Evolutionary conservation across 2,113 vertebrate genomes (phyloP).

Genomic region (Capreolus pygargus): DNA sequence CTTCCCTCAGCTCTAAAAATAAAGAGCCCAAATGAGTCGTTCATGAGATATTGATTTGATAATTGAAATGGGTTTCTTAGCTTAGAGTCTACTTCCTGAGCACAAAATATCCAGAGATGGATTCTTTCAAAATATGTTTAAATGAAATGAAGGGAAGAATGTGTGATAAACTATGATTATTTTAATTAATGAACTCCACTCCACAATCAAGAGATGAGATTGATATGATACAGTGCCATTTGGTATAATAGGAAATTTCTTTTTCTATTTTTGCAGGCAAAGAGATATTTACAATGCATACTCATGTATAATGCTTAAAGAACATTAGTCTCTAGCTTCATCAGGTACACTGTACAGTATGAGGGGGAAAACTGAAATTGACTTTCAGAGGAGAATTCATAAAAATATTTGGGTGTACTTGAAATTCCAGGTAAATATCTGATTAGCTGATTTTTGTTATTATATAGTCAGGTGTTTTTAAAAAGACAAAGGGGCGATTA

Average conservation of each 20-base stretch:
- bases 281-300: background rate
- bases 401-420: background rate
- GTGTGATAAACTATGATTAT: background rate
- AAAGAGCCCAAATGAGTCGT: background rate
- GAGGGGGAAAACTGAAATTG: background rate
- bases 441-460: background rate
- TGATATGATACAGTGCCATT: background rate
- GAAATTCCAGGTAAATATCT: conserved; percentile 14
- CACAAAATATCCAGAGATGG: background rate
- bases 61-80: background rate
- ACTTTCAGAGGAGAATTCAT: background rate
- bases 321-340: background rate
- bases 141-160: background rate
- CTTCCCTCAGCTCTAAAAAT: background rate
- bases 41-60: background rate
- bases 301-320: background rate
- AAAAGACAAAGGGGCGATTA: background rate
- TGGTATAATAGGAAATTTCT: background rate
- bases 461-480: background rate
- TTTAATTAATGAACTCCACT: background rate
- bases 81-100: background rate
- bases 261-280: background rate
- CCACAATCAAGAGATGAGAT: background rate
- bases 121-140: background rate
- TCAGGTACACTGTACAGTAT: background rate